phyloP scores from a whole-genome alignment of 1,140 invertebrate species.

The Drosophila yakuba region DNA sequence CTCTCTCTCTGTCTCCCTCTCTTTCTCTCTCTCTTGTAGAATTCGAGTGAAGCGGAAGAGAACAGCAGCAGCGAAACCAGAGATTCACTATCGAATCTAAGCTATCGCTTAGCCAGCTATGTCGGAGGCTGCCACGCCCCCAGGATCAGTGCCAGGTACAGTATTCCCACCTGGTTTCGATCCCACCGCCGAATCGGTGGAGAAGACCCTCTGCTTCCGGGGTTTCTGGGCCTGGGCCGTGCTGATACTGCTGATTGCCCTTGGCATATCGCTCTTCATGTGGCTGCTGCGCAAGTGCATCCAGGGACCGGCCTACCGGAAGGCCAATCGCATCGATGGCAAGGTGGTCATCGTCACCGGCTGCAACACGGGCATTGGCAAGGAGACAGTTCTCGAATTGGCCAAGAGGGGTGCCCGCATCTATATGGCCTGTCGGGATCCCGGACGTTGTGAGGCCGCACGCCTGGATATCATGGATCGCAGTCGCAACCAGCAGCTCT shows the following conservation, averaged over 20 bases:
- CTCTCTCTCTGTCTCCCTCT: too few species aligned
- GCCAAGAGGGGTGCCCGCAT: constrained; percentile 91
- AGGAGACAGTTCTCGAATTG: constrained; percentile 92
- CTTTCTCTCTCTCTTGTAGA: neutral
- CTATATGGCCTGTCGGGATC: constrained; percentile 94
- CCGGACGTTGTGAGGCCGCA: constrained; percentile 89
- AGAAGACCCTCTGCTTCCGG: constrained; percentile 74
- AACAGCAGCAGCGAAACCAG: neutral
- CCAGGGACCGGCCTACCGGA: constrained; percentile 72
- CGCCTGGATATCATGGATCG: constrained; percentile 85
- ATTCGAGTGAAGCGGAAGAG: neutral
- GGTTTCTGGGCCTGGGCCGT: constrained; percentile 79
- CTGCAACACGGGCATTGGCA: constrained; percentile 96
- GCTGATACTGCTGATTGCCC: constrained; percentile 46
- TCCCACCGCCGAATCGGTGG: constrained; percentile 56
- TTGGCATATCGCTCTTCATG: constrained; percentile 50
- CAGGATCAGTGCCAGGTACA: constrained; percentile 21
- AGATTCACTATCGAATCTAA: neutral
- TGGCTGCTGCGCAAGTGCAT: constrained; percentile 73
- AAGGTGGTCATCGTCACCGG: constrained; percentile 86
- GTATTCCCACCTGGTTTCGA: constrained; percentile 49
- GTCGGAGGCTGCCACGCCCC: constrained; percentile 70
- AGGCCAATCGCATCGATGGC: constrained; percentile 79
- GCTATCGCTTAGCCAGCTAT: constrained; percentile 45
- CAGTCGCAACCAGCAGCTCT: constrained; percentile 85